Conservation (phyloP, 2,888 invertebrate species). For the Cactoblastis cactorum region DNA sequence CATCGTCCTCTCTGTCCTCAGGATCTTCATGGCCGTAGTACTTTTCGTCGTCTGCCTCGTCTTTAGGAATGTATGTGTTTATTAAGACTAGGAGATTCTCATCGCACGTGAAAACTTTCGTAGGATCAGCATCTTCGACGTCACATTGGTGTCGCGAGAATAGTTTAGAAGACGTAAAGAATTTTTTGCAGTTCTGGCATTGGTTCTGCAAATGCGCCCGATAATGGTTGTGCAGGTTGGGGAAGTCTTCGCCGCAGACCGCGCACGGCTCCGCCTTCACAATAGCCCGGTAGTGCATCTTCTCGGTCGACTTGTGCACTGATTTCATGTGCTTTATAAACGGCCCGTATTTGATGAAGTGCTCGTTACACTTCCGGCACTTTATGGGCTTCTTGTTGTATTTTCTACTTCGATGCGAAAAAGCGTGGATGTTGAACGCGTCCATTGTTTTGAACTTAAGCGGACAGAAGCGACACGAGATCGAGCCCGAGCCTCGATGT, state of each 20-base stretch:
- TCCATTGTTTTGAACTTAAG: slow-evolving; percentile 72
- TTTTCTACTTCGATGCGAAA: slow-evolving; percentile 68
- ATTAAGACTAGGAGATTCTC: slow-evolving; percentile 52
- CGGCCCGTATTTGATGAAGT: slow-evolving; percentile 66
- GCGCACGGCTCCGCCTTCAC: slow-evolving; percentile 78
- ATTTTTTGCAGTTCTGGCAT: slow-evolving; percentile 68
- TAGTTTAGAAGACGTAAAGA: slow-evolving; percentile 59
- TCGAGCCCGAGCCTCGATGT: slow-evolving; percentile 63
- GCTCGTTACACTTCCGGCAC: slow-evolving; percentile 63
- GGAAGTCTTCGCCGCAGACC: slow-evolving; percentile 79
- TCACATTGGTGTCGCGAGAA: slow-evolving; percentile 58
- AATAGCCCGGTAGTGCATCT: slow-evolving; percentile 60
- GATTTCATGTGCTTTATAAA: slow-evolving; percentile 66
- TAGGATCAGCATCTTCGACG: slow-evolving; percentile 53
- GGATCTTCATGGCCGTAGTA: slow-evolving; percentile 60
- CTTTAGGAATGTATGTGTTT: slow-evolving; percentile 58
- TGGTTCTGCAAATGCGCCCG: slow-evolving; percentile 80
- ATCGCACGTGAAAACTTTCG: slow-evolving; percentile 60
- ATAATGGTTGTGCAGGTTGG: slow-evolving; percentile 81
- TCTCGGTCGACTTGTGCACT: slow-evolving; percentile 58
- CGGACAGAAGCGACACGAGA: slow-evolving; percentile 70
- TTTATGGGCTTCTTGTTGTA: slow-evolving; percentile 67
- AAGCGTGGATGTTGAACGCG: slow-evolving; percentile 71
- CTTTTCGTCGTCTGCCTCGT: slow-evolving; percentile 64
- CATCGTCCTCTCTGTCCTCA: slow-evolving; percentile 36